Evolutionary conservation across 2,888 invertebrate species (phyloP).

Genomic region (Malthinus flaveolus): DNA sequence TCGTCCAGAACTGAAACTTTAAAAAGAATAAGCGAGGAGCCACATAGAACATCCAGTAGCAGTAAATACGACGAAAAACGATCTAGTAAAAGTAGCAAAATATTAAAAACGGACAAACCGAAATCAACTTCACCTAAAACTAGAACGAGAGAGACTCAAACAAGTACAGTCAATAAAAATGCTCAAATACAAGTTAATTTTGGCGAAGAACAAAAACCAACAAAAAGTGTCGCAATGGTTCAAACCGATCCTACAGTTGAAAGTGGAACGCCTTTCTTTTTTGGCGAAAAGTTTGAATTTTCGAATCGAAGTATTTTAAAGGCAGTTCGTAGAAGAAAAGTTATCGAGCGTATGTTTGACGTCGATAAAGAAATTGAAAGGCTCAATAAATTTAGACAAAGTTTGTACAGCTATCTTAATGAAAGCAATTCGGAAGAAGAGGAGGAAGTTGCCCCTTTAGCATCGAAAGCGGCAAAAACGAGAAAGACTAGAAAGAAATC

Average conservation of each 20-base stretch:
- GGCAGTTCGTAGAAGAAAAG: slow-evolving; percentile 1
- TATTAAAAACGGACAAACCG: not conserved
- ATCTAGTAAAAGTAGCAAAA: too few relatives aligned
- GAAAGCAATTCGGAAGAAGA: too few relatives aligned
- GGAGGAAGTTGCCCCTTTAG: too few relatives aligned
- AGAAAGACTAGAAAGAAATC: not conserved
- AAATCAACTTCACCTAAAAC: too few relatives aligned
- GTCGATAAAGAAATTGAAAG: slow-evolving; percentile 42
- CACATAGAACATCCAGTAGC: not conserved
- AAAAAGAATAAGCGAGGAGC: not conserved
- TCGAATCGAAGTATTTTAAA: slow-evolving; percentile 9
- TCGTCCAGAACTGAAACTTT: too few relatives aligned
- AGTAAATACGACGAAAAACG: not conserved
- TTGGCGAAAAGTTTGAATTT: slow-evolving; percentile 5
- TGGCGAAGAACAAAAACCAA: too few relatives aligned
- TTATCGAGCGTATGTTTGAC: slow-evolving; percentile 22
- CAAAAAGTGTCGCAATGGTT: not conserved
- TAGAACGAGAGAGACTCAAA: not conserved
- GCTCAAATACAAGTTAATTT: not conserved
- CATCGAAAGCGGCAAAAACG: not conserved
- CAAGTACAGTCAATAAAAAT: not conserved
- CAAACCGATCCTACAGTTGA: slow-evolving; percentile 16
- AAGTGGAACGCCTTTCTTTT: not conserved
- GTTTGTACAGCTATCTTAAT: slow-evolving; percentile 27
- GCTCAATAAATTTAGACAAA: slow-evolving; percentile 37